phyloP scores from a whole-genome alignment of 2,113 vertebrate genomes.

The Brachyistius frenatus region DNA sequence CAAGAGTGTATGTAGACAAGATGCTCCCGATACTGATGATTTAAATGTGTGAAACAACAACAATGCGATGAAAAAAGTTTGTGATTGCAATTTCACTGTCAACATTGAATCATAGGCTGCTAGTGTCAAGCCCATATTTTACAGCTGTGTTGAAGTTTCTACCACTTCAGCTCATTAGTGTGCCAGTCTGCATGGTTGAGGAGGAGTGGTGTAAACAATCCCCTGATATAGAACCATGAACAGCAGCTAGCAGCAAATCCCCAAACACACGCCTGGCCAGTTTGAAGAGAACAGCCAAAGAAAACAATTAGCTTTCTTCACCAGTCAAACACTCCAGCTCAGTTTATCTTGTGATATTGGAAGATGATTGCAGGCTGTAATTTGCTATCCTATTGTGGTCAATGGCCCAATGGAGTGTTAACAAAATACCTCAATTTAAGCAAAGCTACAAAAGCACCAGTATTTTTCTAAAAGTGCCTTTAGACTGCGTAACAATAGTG shows the following conservation, averaged over 20 bases:
- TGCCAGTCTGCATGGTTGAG: not conserved
- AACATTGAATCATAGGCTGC: not conserved
- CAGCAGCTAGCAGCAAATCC: not conserved
- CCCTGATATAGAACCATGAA: not conserved
- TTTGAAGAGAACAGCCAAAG: not conserved
- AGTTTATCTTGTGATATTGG: not conserved
- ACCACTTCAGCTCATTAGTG: slow-evolving; percentile 25
- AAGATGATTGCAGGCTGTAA: not conserved
- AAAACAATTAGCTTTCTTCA: not conserved
- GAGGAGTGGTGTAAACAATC: not conserved
- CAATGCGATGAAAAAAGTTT: not conserved
- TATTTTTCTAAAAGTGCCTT: not conserved
- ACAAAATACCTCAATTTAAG: not conserved
- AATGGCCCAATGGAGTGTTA: not conserved
- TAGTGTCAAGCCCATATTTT: not conserved
- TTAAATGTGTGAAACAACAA: not conserved
- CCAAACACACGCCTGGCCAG: not conserved
- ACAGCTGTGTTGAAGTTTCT: slow-evolving; percentile 2
- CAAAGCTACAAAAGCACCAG: not conserved
- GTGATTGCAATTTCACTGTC: not conserved
- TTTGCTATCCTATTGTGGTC: not conserved
- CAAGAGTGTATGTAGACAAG: not conserved
- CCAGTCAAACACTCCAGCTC: not conserved
- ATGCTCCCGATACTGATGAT: not conserved
- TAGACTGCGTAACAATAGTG: not conserved